These are phyloP conservation scores for Saccostrea echinata DNA, from an alignment of 1,140 invertebrate species.

Conservation along the genomic window DNA sequence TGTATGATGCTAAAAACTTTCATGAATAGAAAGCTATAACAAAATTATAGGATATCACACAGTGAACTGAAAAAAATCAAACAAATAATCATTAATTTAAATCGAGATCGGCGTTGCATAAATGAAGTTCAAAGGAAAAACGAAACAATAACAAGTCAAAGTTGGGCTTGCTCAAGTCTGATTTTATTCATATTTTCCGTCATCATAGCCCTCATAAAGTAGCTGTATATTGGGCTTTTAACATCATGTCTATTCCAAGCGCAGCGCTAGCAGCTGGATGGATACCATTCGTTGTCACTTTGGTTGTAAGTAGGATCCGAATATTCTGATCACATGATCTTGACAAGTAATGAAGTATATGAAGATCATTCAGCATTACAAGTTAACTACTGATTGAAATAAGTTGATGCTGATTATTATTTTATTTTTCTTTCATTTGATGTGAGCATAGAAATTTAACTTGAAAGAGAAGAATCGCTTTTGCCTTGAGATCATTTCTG, in stretches of 20 bases:
- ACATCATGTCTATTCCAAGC: conserved; percentile 72
- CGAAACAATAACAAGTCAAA: neutral
- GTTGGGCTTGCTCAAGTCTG: neutral
- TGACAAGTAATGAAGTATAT: neutral
- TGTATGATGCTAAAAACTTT: neutral
- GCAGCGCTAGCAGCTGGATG: conserved; percentile 75
- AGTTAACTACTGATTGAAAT: too few species aligned
- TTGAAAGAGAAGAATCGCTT: too few species aligned
- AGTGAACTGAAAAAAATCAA: neutral
- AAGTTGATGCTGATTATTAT: too few species aligned
- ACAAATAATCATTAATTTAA: neutral
- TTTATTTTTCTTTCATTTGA: too few species aligned
- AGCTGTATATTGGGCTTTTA: too few species aligned
- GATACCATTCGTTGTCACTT: conserved; percentile 77
- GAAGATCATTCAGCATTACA: too few species aligned
- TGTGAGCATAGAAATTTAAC: too few species aligned
- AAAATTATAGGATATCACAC: neutral
- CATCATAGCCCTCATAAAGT: too few species aligned
- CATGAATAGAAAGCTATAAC: neutral
- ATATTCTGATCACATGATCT: neutral
- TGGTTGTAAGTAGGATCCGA: conserved; percentile 72
- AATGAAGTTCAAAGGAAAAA: neutral
- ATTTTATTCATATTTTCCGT: neutral
- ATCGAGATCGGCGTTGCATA: neutral
- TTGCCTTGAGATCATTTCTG: too few species aligned